Conservation (phyloP, 2,113 vertebrate species). For the Clinocottus analis region DNA sequence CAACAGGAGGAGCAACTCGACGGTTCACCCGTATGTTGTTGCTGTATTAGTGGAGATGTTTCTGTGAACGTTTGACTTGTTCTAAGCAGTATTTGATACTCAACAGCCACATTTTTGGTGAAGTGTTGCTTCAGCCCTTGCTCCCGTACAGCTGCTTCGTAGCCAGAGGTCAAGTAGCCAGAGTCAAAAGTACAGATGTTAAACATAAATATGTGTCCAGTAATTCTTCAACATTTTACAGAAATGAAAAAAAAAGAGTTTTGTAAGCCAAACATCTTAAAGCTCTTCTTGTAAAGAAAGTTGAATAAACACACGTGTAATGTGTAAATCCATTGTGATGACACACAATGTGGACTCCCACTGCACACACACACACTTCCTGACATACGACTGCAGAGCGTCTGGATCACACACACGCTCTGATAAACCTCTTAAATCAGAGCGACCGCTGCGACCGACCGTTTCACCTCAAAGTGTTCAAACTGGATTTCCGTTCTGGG, state of each 20-base stretch:
- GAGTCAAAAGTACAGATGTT: slow-evolving; percentile 22
- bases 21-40: not conserved
- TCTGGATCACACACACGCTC: slow-evolving; percentile 29
- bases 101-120: not conserved
- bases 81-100: slow-evolving; percentile 2
- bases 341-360: slow-evolving; percentile 19
- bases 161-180: slow-evolving; percentile 10
- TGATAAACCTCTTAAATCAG: slow-evolving; percentile 46
- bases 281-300: slow-evolving; percentile 9
- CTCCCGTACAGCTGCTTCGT: not conserved
- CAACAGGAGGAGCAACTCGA: not conserved
- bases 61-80: not conserved
- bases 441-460: slow-evolving; percentile 42
- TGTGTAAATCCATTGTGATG: slow-evolving; percentile 15
- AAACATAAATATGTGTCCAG: slow-evolving; percentile 10
- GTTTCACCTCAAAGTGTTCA: slow-evolving; percentile 26
- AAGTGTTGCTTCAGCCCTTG: slow-evolving; percentile 5
- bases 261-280: slow-evolving; percentile 7
- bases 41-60: not conserved
- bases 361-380: slow-evolving; percentile 1
- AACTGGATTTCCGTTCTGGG: slow-evolving; percentile 34
- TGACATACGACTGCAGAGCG: slow-evolving; percentile 32
- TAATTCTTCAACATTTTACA: slow-evolving; percentile 12
- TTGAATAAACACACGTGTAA: slow-evolving; percentile 2
- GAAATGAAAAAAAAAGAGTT: no score